Conservation (phyloP, 1,140 invertebrate genomes). For the Hylaeus anthracinus region DNA sequence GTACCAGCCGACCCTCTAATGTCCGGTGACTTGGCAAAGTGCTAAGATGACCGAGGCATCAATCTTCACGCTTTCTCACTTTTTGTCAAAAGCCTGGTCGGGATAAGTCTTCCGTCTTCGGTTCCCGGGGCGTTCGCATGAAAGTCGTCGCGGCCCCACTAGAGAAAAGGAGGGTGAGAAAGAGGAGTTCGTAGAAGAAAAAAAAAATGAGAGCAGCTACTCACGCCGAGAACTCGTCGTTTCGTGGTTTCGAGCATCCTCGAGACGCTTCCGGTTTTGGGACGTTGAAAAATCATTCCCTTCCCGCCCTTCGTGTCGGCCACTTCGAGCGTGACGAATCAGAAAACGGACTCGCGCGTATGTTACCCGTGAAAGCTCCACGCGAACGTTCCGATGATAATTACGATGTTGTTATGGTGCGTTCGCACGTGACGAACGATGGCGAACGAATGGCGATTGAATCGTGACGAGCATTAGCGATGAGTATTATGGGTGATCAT, state of each 20-base stretch:
- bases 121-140: neutral
- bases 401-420: neutral
- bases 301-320: conserved; percentile 19
- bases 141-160: neutral
- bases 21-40: conserved; percentile 72
- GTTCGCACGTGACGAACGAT: too few species aligned
- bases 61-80: conserved; percentile 70
- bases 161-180: neutral
- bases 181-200: neutral
- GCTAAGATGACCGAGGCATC: conserved; percentile 71
- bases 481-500: too few species aligned
- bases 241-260: conserved; percentile 55
- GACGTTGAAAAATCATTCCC: conserved; percentile 65
- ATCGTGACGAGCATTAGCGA: too few species aligned
- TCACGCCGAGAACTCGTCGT: conserved; percentile 19
- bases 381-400: conserved; percentile 37
- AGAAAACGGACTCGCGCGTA: conserved; percentile 14
- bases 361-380: neutral
- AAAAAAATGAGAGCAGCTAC: conserved; percentile 41
- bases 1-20: conserved; percentile 61
- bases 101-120: conserved; percentile 49
- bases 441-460: too few species aligned
- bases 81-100: conserved; percentile 59
- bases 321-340: conserved; percentile 43
- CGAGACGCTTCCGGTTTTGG: conserved; percentile 46